Conservation (phyloP, 1,140 invertebrate species). For the Camponotus pennsylvanicus region DNA sequence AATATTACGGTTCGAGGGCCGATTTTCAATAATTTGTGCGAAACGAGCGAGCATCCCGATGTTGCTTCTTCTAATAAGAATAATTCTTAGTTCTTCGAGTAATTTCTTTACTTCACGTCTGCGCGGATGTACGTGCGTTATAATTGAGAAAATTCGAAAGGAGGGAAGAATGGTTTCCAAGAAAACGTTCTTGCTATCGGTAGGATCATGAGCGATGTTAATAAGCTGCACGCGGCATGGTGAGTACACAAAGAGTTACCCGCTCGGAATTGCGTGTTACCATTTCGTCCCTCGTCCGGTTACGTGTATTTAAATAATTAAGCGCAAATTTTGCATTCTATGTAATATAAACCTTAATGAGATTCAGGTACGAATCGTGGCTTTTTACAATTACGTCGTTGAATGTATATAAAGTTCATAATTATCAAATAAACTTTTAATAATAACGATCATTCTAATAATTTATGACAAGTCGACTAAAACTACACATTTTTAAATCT, state of each 20-base stretch:
- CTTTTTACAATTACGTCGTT: neutral
- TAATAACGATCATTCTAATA: neutral
- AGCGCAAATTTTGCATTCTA: constrained; percentile 78
- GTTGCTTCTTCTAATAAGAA: constrained; percentile 46
- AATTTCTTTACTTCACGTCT: constrained; percentile 37
- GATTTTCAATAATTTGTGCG: constrained; percentile 29
- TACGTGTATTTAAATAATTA: constrained; percentile 86
- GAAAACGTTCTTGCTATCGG: constrained; percentile 80
- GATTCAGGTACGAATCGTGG: constrained; percentile 10
- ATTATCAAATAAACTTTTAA: constrained; percentile 18
- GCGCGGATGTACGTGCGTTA: constrained; percentile 42
- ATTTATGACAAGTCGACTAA: neutral
- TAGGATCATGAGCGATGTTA: constrained; percentile 80
- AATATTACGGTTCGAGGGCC: neutral
- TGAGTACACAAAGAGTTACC: constrained; percentile 77
- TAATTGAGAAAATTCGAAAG: constrained; percentile 47
- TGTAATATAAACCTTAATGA: constrained; percentile 36
- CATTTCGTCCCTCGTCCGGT: constrained; percentile 82
- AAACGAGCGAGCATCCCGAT: neutral
- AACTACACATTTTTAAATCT: neutral
- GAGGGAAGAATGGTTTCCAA: constrained; percentile 68
- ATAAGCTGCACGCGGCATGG: constrained; percentile 71
- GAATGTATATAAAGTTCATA: too few relatives aligned
- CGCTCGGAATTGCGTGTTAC: constrained; percentile 80
- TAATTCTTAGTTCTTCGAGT: constrained; percentile 38